phyloP scores from a whole-genome alignment of 2,888 invertebrate species.

The Emesis russula region DNA sequence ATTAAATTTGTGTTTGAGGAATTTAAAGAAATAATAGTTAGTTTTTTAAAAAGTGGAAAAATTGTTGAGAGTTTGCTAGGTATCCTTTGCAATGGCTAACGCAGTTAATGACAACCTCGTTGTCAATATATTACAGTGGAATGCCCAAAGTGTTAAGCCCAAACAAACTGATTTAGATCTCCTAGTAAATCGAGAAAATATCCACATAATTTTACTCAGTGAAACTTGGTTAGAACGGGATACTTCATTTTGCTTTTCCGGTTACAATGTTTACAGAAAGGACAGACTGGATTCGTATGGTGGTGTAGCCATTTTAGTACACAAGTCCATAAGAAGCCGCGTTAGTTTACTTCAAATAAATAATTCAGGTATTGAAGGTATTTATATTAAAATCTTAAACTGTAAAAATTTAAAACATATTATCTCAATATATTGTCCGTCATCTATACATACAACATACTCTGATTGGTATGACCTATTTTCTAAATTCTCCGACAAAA shows the following conservation, averaged over 20 bases:
- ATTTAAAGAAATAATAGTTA: background rate
- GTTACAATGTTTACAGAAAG: background rate
- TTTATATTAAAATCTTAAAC: constrained; percentile 77
- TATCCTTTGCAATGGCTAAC: background rate
- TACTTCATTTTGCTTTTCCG: background rate
- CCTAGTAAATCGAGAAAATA: background rate
- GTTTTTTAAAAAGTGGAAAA: background rate
- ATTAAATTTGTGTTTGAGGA: background rate
- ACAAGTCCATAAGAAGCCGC: background rate
- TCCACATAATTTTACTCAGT: background rate
- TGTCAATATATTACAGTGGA: constrained; percentile 6
- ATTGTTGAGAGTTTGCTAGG: background rate
- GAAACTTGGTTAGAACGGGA: background rate
- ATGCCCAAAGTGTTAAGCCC: constrained; percentile 3
- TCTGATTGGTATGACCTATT: constrained; percentile 84
- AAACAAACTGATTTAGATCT: constrained; percentile 1
- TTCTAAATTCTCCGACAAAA: constrained; percentile 40
- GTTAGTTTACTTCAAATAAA: constrained; percentile 6
- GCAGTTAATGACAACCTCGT: background rate
- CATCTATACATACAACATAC: constrained; percentile 43
- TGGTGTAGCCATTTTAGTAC: background rate
- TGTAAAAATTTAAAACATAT: constrained; percentile 76
- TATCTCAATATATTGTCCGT: constrained; percentile 81
- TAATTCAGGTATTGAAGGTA: background rate
- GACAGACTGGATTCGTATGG: background rate